Percentiles rank a stretch among this genome's conserved stretches.
phyloP scores from a whole-genome alignment of 2,113 vertebrate genomes.

The Heteronetta atricapilla region DNA sequence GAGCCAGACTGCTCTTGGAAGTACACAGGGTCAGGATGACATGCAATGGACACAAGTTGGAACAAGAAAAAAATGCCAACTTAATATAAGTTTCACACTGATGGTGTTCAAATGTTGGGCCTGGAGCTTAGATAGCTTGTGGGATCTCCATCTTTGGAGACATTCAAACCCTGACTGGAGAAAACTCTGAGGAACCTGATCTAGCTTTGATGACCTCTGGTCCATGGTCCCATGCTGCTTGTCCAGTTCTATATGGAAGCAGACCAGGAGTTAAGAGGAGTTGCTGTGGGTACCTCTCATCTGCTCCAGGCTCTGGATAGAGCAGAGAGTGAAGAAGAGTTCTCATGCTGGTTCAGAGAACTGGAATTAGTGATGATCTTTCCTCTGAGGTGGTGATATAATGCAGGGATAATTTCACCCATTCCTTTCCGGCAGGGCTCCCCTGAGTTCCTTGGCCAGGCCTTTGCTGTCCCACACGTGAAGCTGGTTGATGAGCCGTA shows the following conservation, averaged over 20 bases:
- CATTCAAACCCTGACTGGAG: not conserved
- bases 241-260: not conserved
- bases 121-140: not conserved
- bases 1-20: not conserved
- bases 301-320: not conserved
- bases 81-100: not conserved
- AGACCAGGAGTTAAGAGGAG: not conserved
- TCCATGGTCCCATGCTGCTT: not conserved
- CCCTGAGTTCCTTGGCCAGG: slow-evolving; percentile 83
- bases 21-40: not conserved
- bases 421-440: slow-evolving; percentile 74
- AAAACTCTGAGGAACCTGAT: not conserved
- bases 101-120: not conserved
- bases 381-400: not conserved
- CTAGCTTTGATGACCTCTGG: not conserved
- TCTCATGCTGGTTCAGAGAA: not conserved
- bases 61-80: not conserved
- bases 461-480: slow-evolving; percentile 85
- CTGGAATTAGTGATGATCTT: not conserved
- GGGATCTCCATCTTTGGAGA: not conserved
- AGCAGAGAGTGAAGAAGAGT: not conserved
- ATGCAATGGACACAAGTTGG: not conserved
- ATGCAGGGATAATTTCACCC: not conserved
- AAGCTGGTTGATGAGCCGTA: slow-evolving; percentile 86
- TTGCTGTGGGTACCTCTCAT: not conserved